phyloP scores from a whole-genome alignment of 2,888 invertebrate species.

The Neoscelio sp. region DNA sequence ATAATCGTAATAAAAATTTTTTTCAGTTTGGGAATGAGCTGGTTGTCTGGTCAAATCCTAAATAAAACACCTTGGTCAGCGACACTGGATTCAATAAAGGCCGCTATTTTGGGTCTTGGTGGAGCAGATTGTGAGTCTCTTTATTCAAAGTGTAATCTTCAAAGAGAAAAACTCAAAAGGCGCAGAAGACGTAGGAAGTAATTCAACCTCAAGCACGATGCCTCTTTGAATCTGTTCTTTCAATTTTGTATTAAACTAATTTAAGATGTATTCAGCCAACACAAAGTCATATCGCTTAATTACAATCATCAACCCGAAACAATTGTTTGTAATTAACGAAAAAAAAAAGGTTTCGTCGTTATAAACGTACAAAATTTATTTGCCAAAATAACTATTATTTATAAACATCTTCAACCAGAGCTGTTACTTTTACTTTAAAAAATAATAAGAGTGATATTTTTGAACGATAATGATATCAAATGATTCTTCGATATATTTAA shows the following conservation, averaged over 20 bases:
- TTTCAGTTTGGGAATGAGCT: slow-evolving; percentile 89
- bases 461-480: no score
- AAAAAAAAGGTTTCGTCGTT: no score
- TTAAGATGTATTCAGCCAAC: slow-evolving; percentile 32
- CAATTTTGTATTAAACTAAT: slow-evolving; percentile 58
- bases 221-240: slow-evolving; percentile 40
- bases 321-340: no score
- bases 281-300: slow-evolving; percentile 55
- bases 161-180: slow-evolving; percentile 79
- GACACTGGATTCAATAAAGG: slow-evolving; percentile 86
- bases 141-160: slow-evolving; percentile 85
- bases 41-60: slow-evolving; percentile 86
- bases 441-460: no score
- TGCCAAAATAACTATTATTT: no score
- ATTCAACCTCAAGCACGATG: slow-evolving; percentile 24
- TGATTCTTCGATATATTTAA: no score
- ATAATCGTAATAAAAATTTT: slow-evolving; percentile 45
- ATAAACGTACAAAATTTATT: no score
- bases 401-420: no score
- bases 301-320: slow-evolving; percentile 46
- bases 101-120: slow-evolving; percentile 88
- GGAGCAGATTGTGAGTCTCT: slow-evolving; percentile 86
- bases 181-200: slow-evolving; percentile 78
- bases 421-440: no score
- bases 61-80: slow-evolving; percentile 82